phyloP scores from a whole-genome alignment of 2,888 invertebrate species.

The Unio pictorum region DNA sequence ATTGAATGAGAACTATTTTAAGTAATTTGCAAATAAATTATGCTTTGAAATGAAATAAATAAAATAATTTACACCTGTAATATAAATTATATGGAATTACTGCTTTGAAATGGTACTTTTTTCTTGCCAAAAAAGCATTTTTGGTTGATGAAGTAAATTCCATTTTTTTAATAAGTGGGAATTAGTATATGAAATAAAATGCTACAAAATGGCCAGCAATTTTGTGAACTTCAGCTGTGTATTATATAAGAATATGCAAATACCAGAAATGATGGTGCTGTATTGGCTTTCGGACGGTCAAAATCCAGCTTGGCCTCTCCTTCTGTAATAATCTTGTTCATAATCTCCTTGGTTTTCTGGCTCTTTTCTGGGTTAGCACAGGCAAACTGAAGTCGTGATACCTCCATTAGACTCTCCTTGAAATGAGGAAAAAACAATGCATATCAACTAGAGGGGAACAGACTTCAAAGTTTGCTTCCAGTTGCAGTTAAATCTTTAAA shows the following conservation, averaged over 20 bases:
- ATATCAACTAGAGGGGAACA: too few relatives aligned
- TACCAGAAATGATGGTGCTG: conserved; percentile 62
- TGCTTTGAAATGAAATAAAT: too few relatives aligned
- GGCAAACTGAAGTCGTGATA: conserved; percentile 63
- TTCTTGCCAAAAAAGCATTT: too few relatives aligned
- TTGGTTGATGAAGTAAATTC: too few relatives aligned
- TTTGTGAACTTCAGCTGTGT: neutral
- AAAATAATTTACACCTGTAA: too few relatives aligned
- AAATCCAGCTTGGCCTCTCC: conserved; percentile 64
- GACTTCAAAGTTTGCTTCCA: too few relatives aligned
- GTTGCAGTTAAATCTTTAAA: too few relatives aligned
- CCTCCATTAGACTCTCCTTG: conserved; percentile 67
- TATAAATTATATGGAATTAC: too few relatives aligned
- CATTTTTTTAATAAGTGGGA: too few relatives aligned
- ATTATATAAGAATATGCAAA: conserved; percentile 6
- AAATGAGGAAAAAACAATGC: conserved; percentile 1
- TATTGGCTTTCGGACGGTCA: conserved; percentile 61
- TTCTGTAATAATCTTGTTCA: conserved; percentile 57
- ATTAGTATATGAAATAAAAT: neutral
- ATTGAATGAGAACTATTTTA: too few relatives aligned
- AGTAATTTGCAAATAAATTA: too few relatives aligned
- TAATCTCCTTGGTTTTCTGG: conserved; percentile 60
- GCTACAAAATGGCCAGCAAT: neutral
- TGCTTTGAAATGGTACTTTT: too few relatives aligned
- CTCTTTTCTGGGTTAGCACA: conserved; percentile 70